phyloP scores from a whole-genome alignment of 1,140 invertebrate species.

The Drosophila mauritiana region DNA sequence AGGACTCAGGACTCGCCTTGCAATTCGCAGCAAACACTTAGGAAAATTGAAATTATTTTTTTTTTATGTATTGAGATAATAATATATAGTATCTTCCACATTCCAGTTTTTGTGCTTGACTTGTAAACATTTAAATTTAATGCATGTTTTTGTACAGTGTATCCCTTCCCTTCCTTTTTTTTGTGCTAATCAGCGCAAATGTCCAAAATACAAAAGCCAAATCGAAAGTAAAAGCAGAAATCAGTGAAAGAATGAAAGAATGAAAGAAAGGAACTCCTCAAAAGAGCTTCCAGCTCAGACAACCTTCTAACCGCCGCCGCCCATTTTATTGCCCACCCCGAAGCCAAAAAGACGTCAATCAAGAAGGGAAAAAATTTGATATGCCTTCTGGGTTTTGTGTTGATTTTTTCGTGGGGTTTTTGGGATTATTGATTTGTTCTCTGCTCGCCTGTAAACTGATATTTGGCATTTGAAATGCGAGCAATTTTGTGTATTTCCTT shows the following conservation, averaged over 20 bases:
- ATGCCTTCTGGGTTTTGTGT: slow-evolving; percentile 66
- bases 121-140: not conserved
- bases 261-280: slow-evolving; percentile 37
- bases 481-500: slow-evolving; percentile 13
- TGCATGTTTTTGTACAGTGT: not conserved
- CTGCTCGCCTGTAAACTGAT: slow-evolving; percentile 66
- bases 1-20: slow-evolving; percentile 41
- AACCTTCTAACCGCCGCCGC: slow-evolving; percentile 18
- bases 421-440: slow-evolving; percentile 75
- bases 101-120: not conserved
- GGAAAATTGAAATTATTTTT: not conserved
- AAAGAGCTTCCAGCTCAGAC: slow-evolving; percentile 60
- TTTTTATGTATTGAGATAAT: too few relatives aligned
- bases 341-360: slow-evolving; percentile 74
- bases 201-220: slow-evolving; percentile 78
- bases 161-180: slow-evolving; percentile 2
- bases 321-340: slow-evolving; percentile 42
- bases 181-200: slow-evolving; percentile 78
- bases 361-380: slow-evolving; percentile 70
- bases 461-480: slow-evolving; percentile 78
- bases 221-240: slow-evolving; percentile 78
- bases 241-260: slow-evolving; percentile 61
- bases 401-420: slow-evolving; percentile 56
- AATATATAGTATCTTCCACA: too few relatives aligned
- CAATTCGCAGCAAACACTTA: not conserved